Percentiles rank a stretch among this genome's conserved stretches.
Evolutionary conservation across 2,113 vertebrate species (phyloP).

Genomic region (Acanthisitta chloris): DNA sequence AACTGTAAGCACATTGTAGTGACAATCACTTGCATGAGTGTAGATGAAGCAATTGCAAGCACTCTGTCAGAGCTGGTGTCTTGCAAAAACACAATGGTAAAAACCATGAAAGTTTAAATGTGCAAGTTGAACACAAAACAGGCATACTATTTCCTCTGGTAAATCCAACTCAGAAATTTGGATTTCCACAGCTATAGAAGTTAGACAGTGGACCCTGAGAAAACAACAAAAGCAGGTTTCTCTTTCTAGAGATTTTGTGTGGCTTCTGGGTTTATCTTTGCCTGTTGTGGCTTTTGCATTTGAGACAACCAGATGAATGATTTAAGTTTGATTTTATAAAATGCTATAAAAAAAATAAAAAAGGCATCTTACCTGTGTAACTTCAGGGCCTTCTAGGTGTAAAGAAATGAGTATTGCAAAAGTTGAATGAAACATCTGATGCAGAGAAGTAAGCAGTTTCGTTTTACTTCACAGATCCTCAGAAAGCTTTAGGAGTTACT

Average conservation of each 20-base stretch:
- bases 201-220: rapidly evolving
- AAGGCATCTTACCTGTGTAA: conserved; percentile 59
- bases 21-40: background rate
- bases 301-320: background rate
- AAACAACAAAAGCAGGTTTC: background rate
- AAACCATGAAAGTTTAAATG: background rate
- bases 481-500: background rate
- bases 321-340: background rate
- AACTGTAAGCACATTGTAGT: background rate
- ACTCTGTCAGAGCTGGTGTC: background rate
- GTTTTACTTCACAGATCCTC: background rate
- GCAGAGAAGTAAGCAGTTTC: background rate
- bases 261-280: background rate
- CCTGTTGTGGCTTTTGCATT: background rate
- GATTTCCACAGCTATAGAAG: background rate
- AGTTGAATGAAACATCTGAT: background rate
- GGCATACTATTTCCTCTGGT: background rate
- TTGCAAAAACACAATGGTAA: background rate
- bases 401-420: background rate
- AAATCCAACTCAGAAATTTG: background rate
- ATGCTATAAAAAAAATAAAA: background rate
- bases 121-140: background rate
- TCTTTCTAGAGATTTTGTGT: background rate
- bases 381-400: background rate
- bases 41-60: background rate